Percentiles rank a stretch among this genome's conserved stretches.
These are phyloP conservation scores for Leptocoma aspasia DNA, from an alignment of 2,113 vertebrate species.

Conservation along the genomic window DNA sequence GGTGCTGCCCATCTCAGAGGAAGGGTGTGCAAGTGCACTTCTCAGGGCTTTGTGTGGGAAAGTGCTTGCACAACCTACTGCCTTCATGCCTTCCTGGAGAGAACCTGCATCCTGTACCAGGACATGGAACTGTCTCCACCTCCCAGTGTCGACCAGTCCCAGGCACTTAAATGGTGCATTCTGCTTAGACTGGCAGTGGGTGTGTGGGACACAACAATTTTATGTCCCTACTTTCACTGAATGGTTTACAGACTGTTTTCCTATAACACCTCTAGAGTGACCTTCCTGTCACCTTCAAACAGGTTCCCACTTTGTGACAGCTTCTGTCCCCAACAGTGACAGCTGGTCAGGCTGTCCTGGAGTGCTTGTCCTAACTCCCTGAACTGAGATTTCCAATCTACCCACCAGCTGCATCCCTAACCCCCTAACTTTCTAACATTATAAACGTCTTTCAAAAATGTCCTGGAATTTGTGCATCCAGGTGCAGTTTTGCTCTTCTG, in stretches of 20 bases:
- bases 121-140: background rate
- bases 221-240: background rate
- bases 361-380: background rate
- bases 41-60: background rate
- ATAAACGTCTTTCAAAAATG: background rate
- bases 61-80: background rate
- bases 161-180: rapidly evolving
- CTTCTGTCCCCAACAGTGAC: background rate
- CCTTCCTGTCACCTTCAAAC: background rate
- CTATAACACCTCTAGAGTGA: background rate
- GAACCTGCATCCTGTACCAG: background rate
- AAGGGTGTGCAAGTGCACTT: background rate
- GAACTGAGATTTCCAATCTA: background rate
- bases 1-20: background rate
- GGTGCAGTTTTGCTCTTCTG: background rate
- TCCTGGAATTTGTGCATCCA: background rate
- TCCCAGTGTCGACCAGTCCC: background rate
- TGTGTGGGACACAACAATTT: background rate
- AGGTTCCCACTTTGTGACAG: background rate
- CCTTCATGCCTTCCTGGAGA: background rate
- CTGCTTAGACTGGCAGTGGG: background rate
- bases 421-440: background rate
- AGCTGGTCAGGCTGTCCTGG: background rate
- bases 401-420: background rate
- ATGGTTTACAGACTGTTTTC: background rate